Evolutionary conservation across 2,797 vertebrate species (phyloP).

Genomic region (Oryzias sinensis): DNA sequence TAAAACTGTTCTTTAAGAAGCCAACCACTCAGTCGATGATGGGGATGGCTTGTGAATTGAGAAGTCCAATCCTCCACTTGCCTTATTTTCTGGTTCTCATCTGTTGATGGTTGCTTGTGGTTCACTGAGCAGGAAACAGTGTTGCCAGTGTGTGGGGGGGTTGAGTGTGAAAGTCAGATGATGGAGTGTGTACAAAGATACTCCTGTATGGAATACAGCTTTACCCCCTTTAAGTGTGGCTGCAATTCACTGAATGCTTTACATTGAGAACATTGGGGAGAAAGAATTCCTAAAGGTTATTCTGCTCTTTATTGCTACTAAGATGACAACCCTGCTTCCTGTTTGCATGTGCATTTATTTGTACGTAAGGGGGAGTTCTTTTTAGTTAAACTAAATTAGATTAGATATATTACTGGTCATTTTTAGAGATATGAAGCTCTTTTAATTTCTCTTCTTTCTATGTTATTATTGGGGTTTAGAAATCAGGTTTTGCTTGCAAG

Average conservation of each 20-base stretch:
- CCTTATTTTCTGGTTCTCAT: conserved; percentile 27
- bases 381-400: no score
- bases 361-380: no score
- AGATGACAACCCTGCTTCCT: no score
- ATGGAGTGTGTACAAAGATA: conserved; percentile 53
- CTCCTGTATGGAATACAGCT: conserved; percentile 49
- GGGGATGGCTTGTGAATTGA: conserved; percentile 29
- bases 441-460: no score
- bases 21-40: conserved; percentile 7
- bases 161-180: conserved; percentile 3
- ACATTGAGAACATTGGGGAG: neutral
- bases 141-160: conserved; percentile 43
- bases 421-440: no score
- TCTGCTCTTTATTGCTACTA: no score
- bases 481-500: conserved; percentile 27
- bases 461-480: no score
- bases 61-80: conserved; percentile 31
- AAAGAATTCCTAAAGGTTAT: no score
- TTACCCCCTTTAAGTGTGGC: conserved; percentile 21
- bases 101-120: conserved; percentile 34
- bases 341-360: no score
- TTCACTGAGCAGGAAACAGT: conserved; percentile 53
- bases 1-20: conserved; percentile 1
- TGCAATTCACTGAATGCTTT: conserved; percentile 27
- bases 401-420: no score